A percentile compares a stretch with the other conserved stretches of the same genome.
Conservation (phyloP, 64 coral and sea anemone genomes). For the Stichodactyla helianthus region DNA sequence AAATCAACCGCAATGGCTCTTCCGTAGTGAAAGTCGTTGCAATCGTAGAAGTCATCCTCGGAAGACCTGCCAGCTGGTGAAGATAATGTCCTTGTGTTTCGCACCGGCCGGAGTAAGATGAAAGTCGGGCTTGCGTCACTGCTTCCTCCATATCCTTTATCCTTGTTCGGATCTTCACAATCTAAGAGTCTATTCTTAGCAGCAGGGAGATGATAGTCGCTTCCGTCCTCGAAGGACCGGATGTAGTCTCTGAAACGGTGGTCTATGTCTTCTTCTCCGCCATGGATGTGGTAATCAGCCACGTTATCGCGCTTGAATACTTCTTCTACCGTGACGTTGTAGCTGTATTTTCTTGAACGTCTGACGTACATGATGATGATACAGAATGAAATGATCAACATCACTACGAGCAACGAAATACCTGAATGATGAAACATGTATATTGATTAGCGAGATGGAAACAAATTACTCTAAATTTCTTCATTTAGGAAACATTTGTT, state of each 20-base stretch:
- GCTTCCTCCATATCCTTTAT: constrained; percentile 17
- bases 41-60: constrained; percentile 16
- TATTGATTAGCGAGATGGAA: not conserved
- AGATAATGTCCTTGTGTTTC: not conserved
- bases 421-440: constrained; percentile 14
- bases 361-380: constrained; percentile 57
- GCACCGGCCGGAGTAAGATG: constrained; percentile 6
- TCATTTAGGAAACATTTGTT: too few relatives aligned
- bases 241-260: constrained; percentile 37
- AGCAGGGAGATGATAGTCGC: not conserved
- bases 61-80: not conserved
- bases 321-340: constrained; percentile 32
- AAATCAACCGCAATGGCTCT: constrained; percentile 4
- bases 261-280: constrained; percentile 74
- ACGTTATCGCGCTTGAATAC: constrained; percentile 80
- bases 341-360: constrained; percentile 27
- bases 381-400: constrained; percentile 45
- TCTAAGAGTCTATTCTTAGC: not conserved
- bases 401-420: constrained; percentile 57
- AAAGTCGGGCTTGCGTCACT: constrained; percentile 28
- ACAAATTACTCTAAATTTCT: not conserved
- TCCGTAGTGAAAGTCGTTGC: constrained; percentile 12
- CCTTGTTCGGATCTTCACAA: constrained; percentile 2
- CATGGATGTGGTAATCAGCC: constrained; percentile 74
- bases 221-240: constrained; percentile 41